Evolutionary conservation across 2,113 vertebrate species (phyloP).

Genomic region (mouse (Mus musculus)): GRCm39 chr3:158222501-158223000

Average conservation of each 20-base stretch:
- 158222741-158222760: background rate
- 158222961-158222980: background rate
- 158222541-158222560: background rate
- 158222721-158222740: background rate
- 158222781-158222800: background rate
- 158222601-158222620: background rate
- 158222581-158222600: background rate
- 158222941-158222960: background rate
- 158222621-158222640: background rate
- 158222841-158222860: background rate
- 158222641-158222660: background rate
- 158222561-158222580: background rate
- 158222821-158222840: background rate
- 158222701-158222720: background rate
- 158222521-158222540: constrained; percentile 11
- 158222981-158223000: background rate
- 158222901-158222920: background rate
- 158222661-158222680: background rate
- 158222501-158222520: background rate
- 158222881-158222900: background rate
- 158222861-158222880: background rate
- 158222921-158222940: background rate
- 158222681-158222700: constrained; percentile 12
- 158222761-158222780: background rate
- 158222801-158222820: background rate